Percentiles rank a stretch among this genome's conserved stretches.
Conservation (phyloP, 2,113 vertebrate species). For the Madoqua kirkii region DNA sequence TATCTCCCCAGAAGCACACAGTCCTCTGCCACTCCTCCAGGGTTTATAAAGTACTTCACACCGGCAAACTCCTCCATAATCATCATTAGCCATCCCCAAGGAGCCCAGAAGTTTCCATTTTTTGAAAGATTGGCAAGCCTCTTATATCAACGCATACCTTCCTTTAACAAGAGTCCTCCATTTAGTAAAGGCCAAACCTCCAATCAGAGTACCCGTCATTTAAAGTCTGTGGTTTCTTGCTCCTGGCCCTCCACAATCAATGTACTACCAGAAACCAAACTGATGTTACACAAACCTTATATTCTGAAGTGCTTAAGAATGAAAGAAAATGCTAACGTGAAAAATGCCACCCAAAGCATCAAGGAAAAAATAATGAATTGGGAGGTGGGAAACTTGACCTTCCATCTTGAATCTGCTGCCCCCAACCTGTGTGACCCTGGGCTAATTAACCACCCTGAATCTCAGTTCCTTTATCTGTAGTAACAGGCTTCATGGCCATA, state of each 20-base stretch:
- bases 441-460: background rate
- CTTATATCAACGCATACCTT: background rate
- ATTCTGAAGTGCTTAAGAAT: background rate
- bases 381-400: background rate
- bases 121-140: background rate
- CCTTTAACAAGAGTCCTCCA: constrained; percentile 19
- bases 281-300: background rate
- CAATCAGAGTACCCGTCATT: background rate
- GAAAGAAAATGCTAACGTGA: background rate
- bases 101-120: background rate
- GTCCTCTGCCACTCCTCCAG: background rate
- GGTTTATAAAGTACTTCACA: background rate
- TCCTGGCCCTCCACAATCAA: constrained; percentile 39
- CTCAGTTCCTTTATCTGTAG: background rate
- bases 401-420: background rate
- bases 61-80: background rate
- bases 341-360: background rate
- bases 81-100: background rate
- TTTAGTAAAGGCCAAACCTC: constrained; percentile 60
- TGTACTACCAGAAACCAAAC: background rate
- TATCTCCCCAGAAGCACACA: background rate
- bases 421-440: background rate
- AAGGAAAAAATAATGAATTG: background rate
- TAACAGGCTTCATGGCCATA: background rate
- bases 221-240: constrained; percentile 48